Evolutionary conservation across 53 echinoderm and acorn worm genomes (phyloP).

Genomic region (Henricia sp.): DNA sequence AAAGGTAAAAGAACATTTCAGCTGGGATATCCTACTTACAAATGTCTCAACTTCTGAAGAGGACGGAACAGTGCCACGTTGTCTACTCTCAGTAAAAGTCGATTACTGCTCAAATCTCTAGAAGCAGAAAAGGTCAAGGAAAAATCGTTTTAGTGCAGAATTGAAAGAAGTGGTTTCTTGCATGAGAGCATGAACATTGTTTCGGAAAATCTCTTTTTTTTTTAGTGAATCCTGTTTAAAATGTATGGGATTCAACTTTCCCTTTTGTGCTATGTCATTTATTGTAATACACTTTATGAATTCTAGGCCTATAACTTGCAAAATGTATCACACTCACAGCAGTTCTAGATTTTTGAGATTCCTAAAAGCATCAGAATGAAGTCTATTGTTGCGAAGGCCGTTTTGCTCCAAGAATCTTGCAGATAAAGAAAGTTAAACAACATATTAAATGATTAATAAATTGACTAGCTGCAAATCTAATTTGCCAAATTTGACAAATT

Average conservation of each 20-base stretch:
- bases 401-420: slow-evolving; percentile 23
- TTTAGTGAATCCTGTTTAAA: too few species aligned
- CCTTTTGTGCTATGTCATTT: background rate
- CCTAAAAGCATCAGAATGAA: background rate
- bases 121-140: background rate
- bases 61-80: background rate
- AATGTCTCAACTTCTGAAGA: background rate
- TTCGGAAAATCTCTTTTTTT: background rate
- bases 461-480: too few species aligned
- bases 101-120: slow-evolving; percentile 26
- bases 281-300: background rate
- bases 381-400: slow-evolving; percentile 10
- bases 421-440: background rate
- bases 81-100: background rate
- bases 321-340: slow-evolving; percentile 12
- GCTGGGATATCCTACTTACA: slow-evolving; percentile 34
- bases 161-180: too few species aligned
- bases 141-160: background rate
- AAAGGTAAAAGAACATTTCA: too few species aligned
- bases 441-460: background rate
- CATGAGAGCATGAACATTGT: background rate
- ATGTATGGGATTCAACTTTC: too few species aligned
- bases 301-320: background rate
- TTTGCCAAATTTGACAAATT: too few species aligned
- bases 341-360: slow-evolving; percentile 9